Percentiles rank a stretch among this genome's conserved stretches.
These are phyloP conservation scores for Tyrophagus putrescentiae DNA, from an alignment of 1,140 invertebrate species.

Conservation along the genomic window DNA sequence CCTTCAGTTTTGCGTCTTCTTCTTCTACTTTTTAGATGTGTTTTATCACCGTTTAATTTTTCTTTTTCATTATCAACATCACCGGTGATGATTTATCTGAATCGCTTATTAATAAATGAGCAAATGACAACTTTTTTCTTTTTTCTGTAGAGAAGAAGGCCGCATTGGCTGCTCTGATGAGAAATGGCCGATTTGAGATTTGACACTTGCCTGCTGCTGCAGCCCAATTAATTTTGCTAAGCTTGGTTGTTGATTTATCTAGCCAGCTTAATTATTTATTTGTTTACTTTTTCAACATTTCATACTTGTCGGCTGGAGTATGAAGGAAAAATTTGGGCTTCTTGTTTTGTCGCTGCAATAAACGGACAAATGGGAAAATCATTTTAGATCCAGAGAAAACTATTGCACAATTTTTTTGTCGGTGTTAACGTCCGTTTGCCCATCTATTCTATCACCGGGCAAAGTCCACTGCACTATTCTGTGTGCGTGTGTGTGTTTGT, in stretches of 20 bases:
- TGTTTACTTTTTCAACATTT: constrained; percentile 4
- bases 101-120: background rate
- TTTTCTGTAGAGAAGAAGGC: constrained; percentile 8
- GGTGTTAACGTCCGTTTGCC: no score
- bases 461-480: no score
- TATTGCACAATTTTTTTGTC: no score
- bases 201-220: background rate
- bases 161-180: background rate
- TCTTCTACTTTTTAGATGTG: no score
- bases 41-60: no score
- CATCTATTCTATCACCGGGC: no score
- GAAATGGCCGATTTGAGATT: background rate
- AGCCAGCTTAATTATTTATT: constrained; percentile 2
- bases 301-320: background rate
- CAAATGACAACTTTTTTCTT: no score
- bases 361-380: background rate
- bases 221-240: background rate
- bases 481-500: no score
- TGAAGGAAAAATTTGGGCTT: background rate
- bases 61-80: background rate
- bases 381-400: no score
- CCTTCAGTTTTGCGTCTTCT: no score
- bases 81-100: constrained; percentile 9
- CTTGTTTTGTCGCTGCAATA: background rate
- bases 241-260: constrained; percentile 1